phyloP scores from a whole-genome alignment of 2,888 invertebrate species.

The Drosophila rubida region DNA sequence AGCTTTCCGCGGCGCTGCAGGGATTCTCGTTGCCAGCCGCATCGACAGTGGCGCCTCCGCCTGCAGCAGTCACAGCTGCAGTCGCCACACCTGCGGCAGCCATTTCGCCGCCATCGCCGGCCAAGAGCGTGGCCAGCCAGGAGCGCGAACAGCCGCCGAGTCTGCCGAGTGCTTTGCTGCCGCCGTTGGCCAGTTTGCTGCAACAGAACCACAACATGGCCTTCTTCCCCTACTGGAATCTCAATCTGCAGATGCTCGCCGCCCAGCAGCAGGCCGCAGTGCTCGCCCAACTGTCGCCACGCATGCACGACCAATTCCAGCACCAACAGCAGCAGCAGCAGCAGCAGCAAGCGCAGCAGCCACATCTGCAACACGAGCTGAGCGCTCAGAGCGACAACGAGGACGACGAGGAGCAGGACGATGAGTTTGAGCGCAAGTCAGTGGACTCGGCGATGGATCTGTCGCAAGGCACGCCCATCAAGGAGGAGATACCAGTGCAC shows the following conservation, averaged over 20 bases:
- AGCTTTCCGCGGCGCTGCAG: conserved; percentile 82
- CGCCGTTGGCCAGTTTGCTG: conserved; percentile 82
- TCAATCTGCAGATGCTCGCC: conserved; percentile 84
- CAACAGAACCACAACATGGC: conserved; percentile 82
- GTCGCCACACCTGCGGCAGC: conserved; percentile 31
- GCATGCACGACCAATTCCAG: conserved; percentile 76
- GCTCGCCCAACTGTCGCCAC: conserved; percentile 83
- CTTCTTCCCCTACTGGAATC: conserved; percentile 84
- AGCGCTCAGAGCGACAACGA: conserved; percentile 52
- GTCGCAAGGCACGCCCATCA: conserved; percentile 82
- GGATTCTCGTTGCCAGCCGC: conserved; percentile 67
- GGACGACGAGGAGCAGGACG: conserved; percentile 64
- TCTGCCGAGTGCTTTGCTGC: conserved; percentile 65
- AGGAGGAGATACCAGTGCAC: conserved; percentile 59
- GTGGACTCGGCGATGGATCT: conserved; percentile 84
- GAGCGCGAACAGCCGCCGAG: conserved; percentile 50
- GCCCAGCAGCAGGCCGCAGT: conserved; percentile 84
- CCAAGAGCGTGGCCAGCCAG: conserved; percentile 68
- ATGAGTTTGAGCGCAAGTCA: conserved; percentile 75
- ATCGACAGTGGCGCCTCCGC: conserved; percentile 12
- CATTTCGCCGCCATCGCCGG: conserved; percentile 68
- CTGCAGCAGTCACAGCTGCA: conserved; percentile 31
- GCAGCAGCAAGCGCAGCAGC: conserved; percentile 51
- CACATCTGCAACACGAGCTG: conserved; percentile 32
- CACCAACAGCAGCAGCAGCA: conserved; percentile 63